Evolutionary conservation across 2,797 vertebrate species (phyloP), one percentile per base, ranked within the genome.

Genomic region (Poliocrania exsul): DNA sequence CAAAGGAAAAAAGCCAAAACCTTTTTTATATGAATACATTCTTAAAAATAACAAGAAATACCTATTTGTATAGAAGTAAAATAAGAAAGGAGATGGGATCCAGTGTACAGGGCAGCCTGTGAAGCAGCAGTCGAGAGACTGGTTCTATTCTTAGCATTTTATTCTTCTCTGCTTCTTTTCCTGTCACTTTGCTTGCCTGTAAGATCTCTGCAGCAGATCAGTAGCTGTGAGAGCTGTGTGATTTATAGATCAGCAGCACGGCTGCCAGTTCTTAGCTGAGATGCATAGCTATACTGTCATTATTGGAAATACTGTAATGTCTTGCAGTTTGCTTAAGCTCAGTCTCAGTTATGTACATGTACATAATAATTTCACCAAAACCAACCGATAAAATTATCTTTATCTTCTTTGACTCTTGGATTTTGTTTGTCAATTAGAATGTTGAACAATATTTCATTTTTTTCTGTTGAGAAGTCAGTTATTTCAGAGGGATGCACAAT

Each of bases 121-220:
- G 35, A 90, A 87, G 54, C 57, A 75, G 61, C 44, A 92, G 17
- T 87, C 69, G 91, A 85, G 67, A 66, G 44, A 37, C 35, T 33
- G 11, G 5, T 83, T 91, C 81, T 94, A 61, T 90, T 92, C 73
- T 83, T 91, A 80, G n/a, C 40, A 31, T 67, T 83, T 91, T 58
- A 78, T 89, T 93, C 64, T 77, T 90, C 46, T 87, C n/a, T 29
- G 37, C 37, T 62, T 69, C 46, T 80, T 84, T 72, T 71, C 40
- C 23, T 73, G 17, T 90, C 46, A 47, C 42, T 87, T 92, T 60
- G 60, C 60, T 90, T 69, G 67, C 31, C 56, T 62, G 44, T 84
- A 87, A 93, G 56, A 75, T 92, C 40, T 87, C 67, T 87, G 74
- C 64, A 66, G 35, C 86, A 85, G 78, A 87, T 89, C 70, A 91